Percentiles rank a stretch among this genome's conserved stretches.
phyloP scores from a whole-genome alignment of 1,140 invertebrate species.

The Orius insidiosus region DNA sequence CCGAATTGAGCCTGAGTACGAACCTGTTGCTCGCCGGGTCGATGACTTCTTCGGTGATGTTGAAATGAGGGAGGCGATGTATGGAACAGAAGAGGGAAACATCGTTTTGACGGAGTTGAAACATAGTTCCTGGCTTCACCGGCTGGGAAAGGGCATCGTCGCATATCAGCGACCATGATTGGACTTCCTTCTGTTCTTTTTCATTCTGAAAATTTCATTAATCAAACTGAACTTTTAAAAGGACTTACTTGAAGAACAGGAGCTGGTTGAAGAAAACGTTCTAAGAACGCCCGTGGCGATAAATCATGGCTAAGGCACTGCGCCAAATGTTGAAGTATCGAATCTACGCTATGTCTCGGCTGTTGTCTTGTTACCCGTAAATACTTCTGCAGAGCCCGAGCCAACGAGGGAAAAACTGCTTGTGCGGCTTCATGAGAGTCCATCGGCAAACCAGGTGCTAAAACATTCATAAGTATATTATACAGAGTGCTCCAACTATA shows the following conservation, averaged over 20 bases:
- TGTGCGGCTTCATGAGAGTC: slow-evolving; percentile 90
- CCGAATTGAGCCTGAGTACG: slow-evolving; percentile 82
- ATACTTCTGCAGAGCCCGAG: slow-evolving; percentile 89
- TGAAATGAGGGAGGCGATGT: slow-evolving; percentile 75
- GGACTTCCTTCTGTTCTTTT: slow-evolving; percentile 52
- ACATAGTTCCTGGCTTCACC: slow-evolving; percentile 60
- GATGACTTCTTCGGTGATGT: slow-evolving; percentile 84
- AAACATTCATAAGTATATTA: no score
- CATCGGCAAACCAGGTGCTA: slow-evolving; percentile 45
- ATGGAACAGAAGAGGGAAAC: slow-evolving; percentile 78
- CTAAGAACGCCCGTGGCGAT: slow-evolving; percentile 81
- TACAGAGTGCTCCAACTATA: no score
- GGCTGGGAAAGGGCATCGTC: slow-evolving; percentile 74
- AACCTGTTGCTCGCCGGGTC: slow-evolving; percentile 93
- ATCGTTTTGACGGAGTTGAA: slow-evolving; percentile 86
- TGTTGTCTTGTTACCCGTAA: slow-evolving; percentile 87
- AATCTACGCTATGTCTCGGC: slow-evolving; percentile 83
- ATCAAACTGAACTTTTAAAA: no score
- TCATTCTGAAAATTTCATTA: slow-evolving; percentile 38
- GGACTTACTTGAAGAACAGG: slow-evolving; percentile 50
- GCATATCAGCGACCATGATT: slow-evolving; percentile 86
- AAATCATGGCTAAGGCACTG: slow-evolving; percentile 82
- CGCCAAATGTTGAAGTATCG: slow-evolving; percentile 71
- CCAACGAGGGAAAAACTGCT: slow-evolving; percentile 91
- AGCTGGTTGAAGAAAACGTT: slow-evolving; percentile 63